Evolutionary conservation across 2,113 vertebrate species (phyloP).

Genomic region (Colaptes auratus): DNA sequence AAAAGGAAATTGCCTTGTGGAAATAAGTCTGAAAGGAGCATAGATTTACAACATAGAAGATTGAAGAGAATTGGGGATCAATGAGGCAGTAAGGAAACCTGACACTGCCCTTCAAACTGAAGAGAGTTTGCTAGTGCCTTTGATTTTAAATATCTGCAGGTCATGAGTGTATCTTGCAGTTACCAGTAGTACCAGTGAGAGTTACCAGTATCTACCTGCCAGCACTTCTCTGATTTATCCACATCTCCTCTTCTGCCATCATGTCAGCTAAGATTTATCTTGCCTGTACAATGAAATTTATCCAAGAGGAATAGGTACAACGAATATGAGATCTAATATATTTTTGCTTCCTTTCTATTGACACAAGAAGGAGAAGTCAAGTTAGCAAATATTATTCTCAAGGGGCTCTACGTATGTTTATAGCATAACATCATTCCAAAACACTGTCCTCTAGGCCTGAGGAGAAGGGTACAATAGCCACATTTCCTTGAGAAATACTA

Average conservation of each 20-base stretch:
- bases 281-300: background rate
- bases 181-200: background rate
- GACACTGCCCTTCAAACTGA: background rate
- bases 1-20: constrained; percentile 43
- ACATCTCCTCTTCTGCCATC: background rate
- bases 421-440: background rate
- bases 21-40: constrained; percentile 2
- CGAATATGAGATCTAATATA: background rate
- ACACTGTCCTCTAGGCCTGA: background rate
- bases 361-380: background rate
- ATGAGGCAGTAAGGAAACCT: background rate
- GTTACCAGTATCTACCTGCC: background rate
- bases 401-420: background rate
- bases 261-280: background rate
- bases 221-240: background rate
- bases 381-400: background rate
- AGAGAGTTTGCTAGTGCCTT: background rate
- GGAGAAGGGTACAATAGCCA: background rate
- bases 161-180: background rate
- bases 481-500: background rate
- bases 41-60: background rate
- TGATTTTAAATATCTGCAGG: background rate
- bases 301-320: background rate
- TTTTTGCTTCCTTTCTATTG: background rate
- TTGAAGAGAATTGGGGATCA: background rate